phyloP scores from a whole-genome alignment of 2,113 vertebrate species.

The Halcyon senegalensis region DNA sequence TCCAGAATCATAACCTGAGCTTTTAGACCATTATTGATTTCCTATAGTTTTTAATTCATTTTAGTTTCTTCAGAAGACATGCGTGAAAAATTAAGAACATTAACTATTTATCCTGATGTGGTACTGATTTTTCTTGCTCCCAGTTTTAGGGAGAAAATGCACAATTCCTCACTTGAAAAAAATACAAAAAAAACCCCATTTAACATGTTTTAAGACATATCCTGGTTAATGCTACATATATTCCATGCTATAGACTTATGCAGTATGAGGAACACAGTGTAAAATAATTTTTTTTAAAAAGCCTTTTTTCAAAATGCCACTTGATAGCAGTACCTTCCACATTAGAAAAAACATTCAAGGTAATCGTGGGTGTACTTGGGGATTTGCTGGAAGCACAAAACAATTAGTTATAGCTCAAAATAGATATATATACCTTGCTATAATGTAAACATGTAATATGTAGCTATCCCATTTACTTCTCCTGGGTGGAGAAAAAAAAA shows the following conservation, averaged over 20 bases:
- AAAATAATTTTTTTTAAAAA: not conserved
- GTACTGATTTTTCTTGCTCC: not conserved
- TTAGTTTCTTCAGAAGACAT: not conserved
- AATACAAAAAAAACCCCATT: not conserved
- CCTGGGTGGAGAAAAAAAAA: not conserved
- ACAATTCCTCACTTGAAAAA: not conserved
- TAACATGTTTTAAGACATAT: not conserved
- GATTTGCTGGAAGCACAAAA: not conserved
- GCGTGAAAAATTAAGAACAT: not conserved
- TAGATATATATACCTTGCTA: not conserved
- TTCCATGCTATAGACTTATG: not conserved
- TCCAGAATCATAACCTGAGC: not conserved
- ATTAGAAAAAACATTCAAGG: not conserved
- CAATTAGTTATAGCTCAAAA: not conserved
- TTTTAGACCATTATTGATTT: not conserved
- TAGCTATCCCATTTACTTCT: not conserved
- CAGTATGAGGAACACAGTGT: not conserved
- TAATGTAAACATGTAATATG: not conserved
- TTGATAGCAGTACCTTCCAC: not conserved
- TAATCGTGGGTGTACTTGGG: not conserved
- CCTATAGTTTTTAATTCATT: not conserved
- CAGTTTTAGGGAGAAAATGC: not conserved
- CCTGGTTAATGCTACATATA: not conserved
- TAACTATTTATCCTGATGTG: not conserved
- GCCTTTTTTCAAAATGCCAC: not conserved